Evolutionary conservation across 2,797 vertebrate species (phyloP), one percentile per base, ranked within the genome.

Genomic region (Botia almorhae): DNA sequence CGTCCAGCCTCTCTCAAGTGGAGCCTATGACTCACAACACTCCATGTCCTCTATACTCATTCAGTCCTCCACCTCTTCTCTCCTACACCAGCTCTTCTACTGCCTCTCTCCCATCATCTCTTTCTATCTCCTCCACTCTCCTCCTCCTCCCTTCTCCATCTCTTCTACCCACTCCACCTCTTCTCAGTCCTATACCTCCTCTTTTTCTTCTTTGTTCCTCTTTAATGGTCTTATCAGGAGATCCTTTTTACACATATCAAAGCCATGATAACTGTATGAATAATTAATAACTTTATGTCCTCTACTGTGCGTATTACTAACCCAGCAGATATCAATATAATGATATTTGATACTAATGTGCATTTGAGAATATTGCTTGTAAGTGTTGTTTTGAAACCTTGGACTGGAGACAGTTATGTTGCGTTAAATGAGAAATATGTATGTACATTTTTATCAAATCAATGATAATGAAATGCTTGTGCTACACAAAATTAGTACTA

Each of bases 1-100:
- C 19, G 69, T 55, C 69, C 48, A 55, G 19, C 11, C 58, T 43
- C 3, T 64, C 56, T 55, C 29, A 53, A 65, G 50, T 14, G 21
- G 8, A 65, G 68, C 16, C 58, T 8, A 65, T 58, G 58, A 77
- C 64, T 56, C 80, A 79, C 39, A 79, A 79, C 58, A 53, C 26
- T 71, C 10, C 17, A 16, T 74, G 26, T 16, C 71, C 58, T 16
- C 29, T 60, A 33, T 23, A 55, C 26, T 70, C 14, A 23, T 43
- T 58, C 33, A 17, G 10, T 65, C 36, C 33, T 19, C 51, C 58
- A 63, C 53, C 65, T 70, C 55, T 21, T 21, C 14, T 61, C 39
- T 67, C 39, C 2, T 0, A 68, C 61, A 64, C 58, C 21, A 61
- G 58, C 58, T 69, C 11, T 61, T 26, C 33, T 61, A 16, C 51